A percentile compares a stretch with the other conserved stretches of the same genome.
Conservation (phyloP, 2,113 vertebrate species). For the Thalassarche chlororhynchos region DNA sequence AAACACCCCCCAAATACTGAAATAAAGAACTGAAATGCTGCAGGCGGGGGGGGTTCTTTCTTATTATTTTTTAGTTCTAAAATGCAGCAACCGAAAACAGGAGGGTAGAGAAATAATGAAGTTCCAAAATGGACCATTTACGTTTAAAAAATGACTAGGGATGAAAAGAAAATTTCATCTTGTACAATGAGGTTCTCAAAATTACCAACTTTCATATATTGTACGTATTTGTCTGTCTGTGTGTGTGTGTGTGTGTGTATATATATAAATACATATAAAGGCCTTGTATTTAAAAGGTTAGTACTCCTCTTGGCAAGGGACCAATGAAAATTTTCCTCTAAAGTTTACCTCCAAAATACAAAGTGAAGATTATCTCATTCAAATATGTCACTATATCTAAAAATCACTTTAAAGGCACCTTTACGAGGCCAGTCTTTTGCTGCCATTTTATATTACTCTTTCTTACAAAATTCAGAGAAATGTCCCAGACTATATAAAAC, state of each 20-base stretch:
- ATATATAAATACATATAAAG: not conserved
- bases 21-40: not conserved
- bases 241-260: rapidly evolving
- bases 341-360: not conserved
- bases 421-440: not conserved
- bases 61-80: not conserved
- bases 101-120: not conserved
- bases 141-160: not conserved
- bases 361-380: not conserved
- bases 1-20: not conserved
- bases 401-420: not conserved
- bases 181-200: not conserved
- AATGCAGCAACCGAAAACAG: not conserved
- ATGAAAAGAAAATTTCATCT: not conserved
- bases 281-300: not conserved
- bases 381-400: not conserved
- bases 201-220: not conserved
- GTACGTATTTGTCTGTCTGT: not conserved
- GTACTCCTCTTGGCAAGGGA: not conserved
- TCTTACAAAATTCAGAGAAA: not conserved
- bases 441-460: not conserved
- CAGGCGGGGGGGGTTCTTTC: not conserved
- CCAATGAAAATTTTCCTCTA: not conserved
- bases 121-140: not conserved
- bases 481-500: not conserved